Evolutionary conservation across 2,888 invertebrate genomes (phyloP), one percentile per base, ranked within the genome.

Genomic region (Disparrhopalites patrizii): DNA sequence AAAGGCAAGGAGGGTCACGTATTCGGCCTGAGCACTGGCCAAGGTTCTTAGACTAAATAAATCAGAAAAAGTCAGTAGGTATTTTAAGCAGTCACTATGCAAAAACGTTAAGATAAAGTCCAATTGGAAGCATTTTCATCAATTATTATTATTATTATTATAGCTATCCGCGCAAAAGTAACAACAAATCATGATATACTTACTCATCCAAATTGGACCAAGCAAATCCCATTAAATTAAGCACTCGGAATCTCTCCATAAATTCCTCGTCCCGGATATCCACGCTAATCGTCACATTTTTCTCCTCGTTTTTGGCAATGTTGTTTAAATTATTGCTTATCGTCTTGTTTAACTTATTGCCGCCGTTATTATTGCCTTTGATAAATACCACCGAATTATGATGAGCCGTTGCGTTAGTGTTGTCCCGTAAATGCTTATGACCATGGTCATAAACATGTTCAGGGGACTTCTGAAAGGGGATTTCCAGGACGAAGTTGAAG

Each of bases 221-320:
- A 13, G 7, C 25, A 23, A 10, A 3, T 20, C 47, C 47, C 47
- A 47, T 47, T 3, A 23, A 2, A n/a, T 47, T 47, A 25, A 47
- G 47, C 20, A 47, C 47, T 20, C n/a, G 20, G 7, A 47, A 20
- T 23, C 20, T 47, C 13, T 47, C 47, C 2, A 3, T 47, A 10
- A 47, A 20, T 23, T 47, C 47, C 15, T 36, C 36, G 7, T 15
- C 15, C 36, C 36, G 8, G 15, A 36, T 7, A 15, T 36, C 47
- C 51, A 65, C 20, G 58, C 50, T 52, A n/a, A n/a, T n/a, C n/a
- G n/a, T n/a, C n/a, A 20, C 13, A 40, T 20, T 40, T 40, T 40
- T 40, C 20, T 40, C 4, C n/a, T 18, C 20, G 3, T 18, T 3
- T 10, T 40, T 3, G 40, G n/a, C n/a, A 40, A 40, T 10, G 3